Evolutionary conservation across 2,113 vertebrate species (phyloP).

Genomic region (Paradisaea rubra): DNA sequence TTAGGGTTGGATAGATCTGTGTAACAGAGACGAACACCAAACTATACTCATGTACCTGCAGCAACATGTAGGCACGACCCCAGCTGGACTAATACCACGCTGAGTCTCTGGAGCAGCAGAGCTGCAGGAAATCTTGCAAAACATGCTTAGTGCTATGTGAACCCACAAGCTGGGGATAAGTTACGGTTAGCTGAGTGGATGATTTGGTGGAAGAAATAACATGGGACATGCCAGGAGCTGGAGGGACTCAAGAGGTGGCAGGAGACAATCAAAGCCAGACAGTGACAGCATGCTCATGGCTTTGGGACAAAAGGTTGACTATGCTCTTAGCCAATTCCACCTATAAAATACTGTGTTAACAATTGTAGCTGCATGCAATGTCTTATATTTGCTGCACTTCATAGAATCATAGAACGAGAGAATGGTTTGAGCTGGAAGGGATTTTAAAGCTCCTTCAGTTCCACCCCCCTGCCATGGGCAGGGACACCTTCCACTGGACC

Average conservation of each 20-base stretch:
- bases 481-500: background rate
- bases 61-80: background rate
- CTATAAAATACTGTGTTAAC: background rate
- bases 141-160: background rate
- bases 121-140: background rate
- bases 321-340: background rate
- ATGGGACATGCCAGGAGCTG: background rate
- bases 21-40: background rate
- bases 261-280: background rate
- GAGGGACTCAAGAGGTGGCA: background rate
- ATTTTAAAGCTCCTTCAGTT: background rate
- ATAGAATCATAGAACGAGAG: background rate
- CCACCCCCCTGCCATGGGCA: background rate
- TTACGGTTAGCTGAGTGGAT: background rate
- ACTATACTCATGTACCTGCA: background rate
- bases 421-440: background rate
- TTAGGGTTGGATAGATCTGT: background rate
- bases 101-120: background rate
- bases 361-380: background rate
- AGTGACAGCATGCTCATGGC: background rate
- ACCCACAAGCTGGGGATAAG: background rate
- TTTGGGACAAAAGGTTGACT: background rate
- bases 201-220: background rate
- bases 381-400: background rate
- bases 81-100: rapidly evolving